phyloP scores from a whole-genome alignment of 2,113 vertebrate species.

The Lota lota region DNA sequence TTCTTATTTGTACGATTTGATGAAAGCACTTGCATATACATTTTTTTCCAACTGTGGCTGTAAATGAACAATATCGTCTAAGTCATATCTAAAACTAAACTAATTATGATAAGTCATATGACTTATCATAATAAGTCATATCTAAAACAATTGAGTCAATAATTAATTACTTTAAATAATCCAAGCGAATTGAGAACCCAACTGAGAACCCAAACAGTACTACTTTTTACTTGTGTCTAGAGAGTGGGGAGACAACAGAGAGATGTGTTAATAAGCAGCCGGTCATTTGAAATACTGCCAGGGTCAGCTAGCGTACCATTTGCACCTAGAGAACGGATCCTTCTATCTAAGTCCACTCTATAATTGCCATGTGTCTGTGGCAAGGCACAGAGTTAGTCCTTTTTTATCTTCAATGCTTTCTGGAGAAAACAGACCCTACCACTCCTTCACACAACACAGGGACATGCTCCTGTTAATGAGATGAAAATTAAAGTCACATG shows the following conservation, averaged over 20 bases:
- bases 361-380: constrained; percentile 33
- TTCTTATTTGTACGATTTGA: too few species aligned
- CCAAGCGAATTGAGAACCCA: not conserved
- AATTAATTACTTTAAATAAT: not conserved
- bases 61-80: too few species aligned
- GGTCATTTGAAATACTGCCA: constrained; percentile 11
- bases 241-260: not conserved
- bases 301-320: constrained; percentile 1
- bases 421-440: constrained; percentile 41
- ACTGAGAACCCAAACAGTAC: not conserved
- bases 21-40: too few species aligned
- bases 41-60: too few species aligned
- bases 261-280: not conserved
- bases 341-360: constrained; percentile 20
- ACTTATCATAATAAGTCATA: too few species aligned
- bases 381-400: constrained; percentile 24
- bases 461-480: constrained; percentile 8
- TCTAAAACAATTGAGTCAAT: not conserved
- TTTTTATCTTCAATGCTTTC: constrained; percentile 19
- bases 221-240: not conserved
- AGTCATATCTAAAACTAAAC: not conserved
- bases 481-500: constrained; percentile 23
- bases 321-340: constrained; percentile 8
- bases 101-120: too few species aligned
- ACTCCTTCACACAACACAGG: constrained; percentile 5